A percentile compares a stretch with the other conserved stretches of the same genome.
phyloP scores from a whole-genome alignment of 2,888 invertebrate species.

The Fragum fragum region DNA sequence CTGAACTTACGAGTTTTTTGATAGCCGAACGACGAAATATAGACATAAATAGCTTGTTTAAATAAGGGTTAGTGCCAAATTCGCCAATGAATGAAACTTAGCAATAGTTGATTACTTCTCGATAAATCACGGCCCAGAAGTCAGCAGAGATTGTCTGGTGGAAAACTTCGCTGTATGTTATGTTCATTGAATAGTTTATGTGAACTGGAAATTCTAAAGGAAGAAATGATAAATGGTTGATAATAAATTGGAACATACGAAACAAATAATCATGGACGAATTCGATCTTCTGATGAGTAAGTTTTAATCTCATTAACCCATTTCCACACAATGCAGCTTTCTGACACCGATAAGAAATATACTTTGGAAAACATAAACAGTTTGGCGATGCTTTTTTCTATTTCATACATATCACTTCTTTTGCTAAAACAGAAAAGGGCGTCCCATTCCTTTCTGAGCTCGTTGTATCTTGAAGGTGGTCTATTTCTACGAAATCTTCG shows the following conservation, averaged over 20 bases:
- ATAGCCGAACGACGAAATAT: background rate
- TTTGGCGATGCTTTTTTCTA: no score
- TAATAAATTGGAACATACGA: background rate
- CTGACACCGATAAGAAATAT: no score
- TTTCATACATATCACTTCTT: no score
- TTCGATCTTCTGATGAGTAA: conserved; percentile 61
- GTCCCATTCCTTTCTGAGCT: no score
- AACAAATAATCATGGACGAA: conserved; percentile 55
- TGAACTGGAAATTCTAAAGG: background rate
- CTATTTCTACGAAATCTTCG: no score
- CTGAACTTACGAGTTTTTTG: no score
- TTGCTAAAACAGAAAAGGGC: no score
- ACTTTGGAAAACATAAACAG: no score
- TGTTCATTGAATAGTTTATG: background rate
- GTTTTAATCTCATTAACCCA: no score
- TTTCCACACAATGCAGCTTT: no score
- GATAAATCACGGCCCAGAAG: conserved; percentile 17
- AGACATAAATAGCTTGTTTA: conserved; percentile 16
- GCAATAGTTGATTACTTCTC: background rate
- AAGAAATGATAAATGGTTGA: background rate
- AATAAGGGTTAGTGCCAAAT: conserved; percentile 27
- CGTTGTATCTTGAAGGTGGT: no score
- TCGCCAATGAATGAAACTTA: conserved; percentile 9
- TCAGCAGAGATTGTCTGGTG: background rate
- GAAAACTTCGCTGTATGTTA: no score